Base-by-base conservation (phyloP, 2,888 invertebrate genomes). In the Linnaemya tessellans region DNA sequence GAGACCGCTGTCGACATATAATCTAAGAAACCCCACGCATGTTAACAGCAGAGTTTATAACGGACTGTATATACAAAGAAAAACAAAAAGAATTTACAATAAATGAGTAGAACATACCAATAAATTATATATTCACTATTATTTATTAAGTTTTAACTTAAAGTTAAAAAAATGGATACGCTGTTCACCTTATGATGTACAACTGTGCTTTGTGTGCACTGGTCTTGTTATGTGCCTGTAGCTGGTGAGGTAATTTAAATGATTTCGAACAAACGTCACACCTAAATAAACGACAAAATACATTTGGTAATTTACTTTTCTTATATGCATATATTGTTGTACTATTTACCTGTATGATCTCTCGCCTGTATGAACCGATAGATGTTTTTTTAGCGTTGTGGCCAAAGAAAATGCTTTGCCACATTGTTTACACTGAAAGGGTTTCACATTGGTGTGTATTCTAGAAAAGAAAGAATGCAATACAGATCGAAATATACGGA, bases 231-330 rank as follows among this genome's bases (percentile, higher is more conserved):
- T 92, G 92, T 0, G 92, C 92, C 62, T 91, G 92, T 1, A 92
- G 87, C 77, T 92, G 92, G 84, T 92, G 92, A 1, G 91, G 89
- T 86, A 92, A 87, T 9, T 92, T 91, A 78, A 92, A 92, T 0
- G 89, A 89, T 81, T 92, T 92, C 3, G 88, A 87, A 80, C 92
- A 92, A 4, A 88, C 88, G 2, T 88, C 80, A 74, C 92, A 92
- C 68, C 91, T 92, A 56, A 30, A 71, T 1, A 87, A 86, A 30
- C 4, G 51, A 38, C 7, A 46, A 46, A 78, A 7, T 15, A 43
- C 3, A 8, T 18, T 0, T 88, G 5, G 11, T 15, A 20, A 41
- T 41, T 2, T 43, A 43, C 22, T n/a, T 30, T 30, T 18, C 5
- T 4, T 11, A 7, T 64, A 54, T n/a, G n/a, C 8, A 58, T 0